Evolutionary conservation across 2,113 vertebrate species (phyloP).

Genomic region (Sceloporus tristichus): DNA sequence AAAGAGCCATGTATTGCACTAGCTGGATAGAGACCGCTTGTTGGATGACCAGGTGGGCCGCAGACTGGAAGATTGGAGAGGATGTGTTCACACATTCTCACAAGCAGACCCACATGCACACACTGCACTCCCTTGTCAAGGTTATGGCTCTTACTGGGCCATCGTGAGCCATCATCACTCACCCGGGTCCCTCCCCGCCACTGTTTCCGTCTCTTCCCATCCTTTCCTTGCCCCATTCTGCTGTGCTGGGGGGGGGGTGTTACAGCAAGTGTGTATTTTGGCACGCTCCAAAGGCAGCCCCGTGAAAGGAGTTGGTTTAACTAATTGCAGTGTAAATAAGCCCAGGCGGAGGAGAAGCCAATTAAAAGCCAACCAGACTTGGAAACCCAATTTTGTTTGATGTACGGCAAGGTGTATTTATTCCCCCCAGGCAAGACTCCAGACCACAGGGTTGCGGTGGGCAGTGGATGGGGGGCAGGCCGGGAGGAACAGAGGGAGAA

Average conservation of each 20-base stretch:
- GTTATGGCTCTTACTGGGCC: too few species aligned
- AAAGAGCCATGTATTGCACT: too few species aligned
- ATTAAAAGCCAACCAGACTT: not conserved
- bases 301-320: slow-evolving; percentile 6
- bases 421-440: not conserved
- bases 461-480: too few species aligned
- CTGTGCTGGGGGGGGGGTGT: not conserved
- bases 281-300: not conserved
- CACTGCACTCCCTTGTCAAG: too few species aligned
- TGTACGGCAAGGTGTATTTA: not conserved
- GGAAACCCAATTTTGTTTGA: not conserved
- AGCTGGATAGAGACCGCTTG: too few species aligned
- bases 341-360: not conserved
- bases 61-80: too few species aligned
- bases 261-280: not conserved
- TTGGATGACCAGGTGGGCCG: too few species aligned
- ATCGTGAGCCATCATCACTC: too few species aligned
- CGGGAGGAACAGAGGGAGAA: too few species aligned
- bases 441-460: not conserved
- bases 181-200: too few species aligned
- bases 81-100: too few species aligned
- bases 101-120: too few species aligned
- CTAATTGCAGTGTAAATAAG: slow-evolving; percentile 34
- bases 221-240: not conserved
- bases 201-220: not conserved